Base-by-base conservation (phyloP, 2,797 vertebrate species). In the Halcyon badia region DNA sequence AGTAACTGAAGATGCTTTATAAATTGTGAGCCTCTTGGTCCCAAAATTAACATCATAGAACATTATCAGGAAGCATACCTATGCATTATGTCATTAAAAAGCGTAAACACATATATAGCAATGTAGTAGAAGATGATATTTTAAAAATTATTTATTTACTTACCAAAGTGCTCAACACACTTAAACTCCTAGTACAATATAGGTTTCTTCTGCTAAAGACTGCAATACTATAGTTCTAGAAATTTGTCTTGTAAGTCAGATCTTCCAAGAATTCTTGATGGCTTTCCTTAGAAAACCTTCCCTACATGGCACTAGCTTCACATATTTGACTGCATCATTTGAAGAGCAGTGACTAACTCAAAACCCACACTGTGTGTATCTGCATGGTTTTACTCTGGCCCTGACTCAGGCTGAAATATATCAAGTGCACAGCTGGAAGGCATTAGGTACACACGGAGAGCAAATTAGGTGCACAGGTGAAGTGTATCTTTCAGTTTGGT, bases 361-460 rank as follows among this genome's bases (percentile, higher is more conserved):
- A 8, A 4, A 22, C 5, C 2, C 19, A 48, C 30, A 10, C 18
- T 39, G 3, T 2, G 5, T 2, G 1, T 17, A 1, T 7, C 17
- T 31, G 4, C 10, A 4, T 10, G 2, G 5, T 2, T 39, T 25
- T 37, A 7, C n/a, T 58, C 26, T 11, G 3, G 8, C 13, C 0
- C 21, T 33, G 19, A 13, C 37, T 83, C 35, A 37, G 46, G 30
- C 24, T 60, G 64, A 37, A 81, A 42, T 33, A 13, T 16, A 65
- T 33, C 35, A 78, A 15, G 11, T 10, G 33, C 64, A 49, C 58
- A 75, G 64, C 35, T 85, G 70, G 16, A 66, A 76, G 21, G 9
- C 26, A 52, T 77, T 33, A 54, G 24, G 20, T 28, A 9, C 56
- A 48, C 41, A 89, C 54, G 31, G 68, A 76, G 33, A 93, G 61